Conservation (phyloP, 2,113 vertebrate species). For the Cephalopholis sonnerati region DNA sequence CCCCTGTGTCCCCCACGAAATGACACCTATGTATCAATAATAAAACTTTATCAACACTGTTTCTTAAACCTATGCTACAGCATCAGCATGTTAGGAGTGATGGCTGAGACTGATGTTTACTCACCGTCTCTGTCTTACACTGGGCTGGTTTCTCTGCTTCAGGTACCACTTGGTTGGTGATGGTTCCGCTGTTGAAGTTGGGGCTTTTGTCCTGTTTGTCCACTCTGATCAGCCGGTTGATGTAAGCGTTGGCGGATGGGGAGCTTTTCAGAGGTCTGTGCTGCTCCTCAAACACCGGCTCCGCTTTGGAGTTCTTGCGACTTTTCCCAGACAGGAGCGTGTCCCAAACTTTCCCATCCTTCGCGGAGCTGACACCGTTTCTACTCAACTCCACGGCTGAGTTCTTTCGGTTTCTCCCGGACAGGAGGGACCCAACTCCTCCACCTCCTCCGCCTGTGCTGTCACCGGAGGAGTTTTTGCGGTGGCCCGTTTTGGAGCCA, state of each 20-base stretch:
- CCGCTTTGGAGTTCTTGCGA: slow-evolving; percentile 86
- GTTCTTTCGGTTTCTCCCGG: slow-evolving; percentile 88
- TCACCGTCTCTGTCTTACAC: slow-evolving; percentile 87
- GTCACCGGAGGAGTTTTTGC: slow-evolving; percentile 80
- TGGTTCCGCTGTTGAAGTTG: slow-evolving; percentile 72
- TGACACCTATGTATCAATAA: no score
- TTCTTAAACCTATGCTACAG: no score
- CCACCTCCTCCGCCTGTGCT: slow-evolving; percentile 54
- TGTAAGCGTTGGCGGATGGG: slow-evolving; percentile 84
- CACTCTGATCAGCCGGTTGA: slow-evolving; percentile 91
- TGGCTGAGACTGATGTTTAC: slow-evolving; percentile 35
- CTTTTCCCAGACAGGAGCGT: slow-evolving; percentile 87
- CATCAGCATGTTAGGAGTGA: no score
- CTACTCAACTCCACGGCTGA: slow-evolving; percentile 80
- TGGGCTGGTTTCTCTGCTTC: slow-evolving; percentile 83
- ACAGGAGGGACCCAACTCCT: slow-evolving; percentile 72
- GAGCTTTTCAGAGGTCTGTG: slow-evolving; percentile 64
- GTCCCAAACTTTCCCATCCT: slow-evolving; percentile 85
- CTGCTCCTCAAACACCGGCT: slow-evolving; percentile 79
- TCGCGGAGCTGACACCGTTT: slow-evolving; percentile 52
- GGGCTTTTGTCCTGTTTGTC: slow-evolving; percentile 89
- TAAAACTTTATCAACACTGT: no score
- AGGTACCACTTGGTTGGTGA: slow-evolving; percentile 61
- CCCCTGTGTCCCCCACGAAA: no score
- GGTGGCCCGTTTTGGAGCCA: slow-evolving; percentile 67